Conservation (phyloP, 1,140 invertebrate genomes). For the Zaprionus africanus region DNA sequence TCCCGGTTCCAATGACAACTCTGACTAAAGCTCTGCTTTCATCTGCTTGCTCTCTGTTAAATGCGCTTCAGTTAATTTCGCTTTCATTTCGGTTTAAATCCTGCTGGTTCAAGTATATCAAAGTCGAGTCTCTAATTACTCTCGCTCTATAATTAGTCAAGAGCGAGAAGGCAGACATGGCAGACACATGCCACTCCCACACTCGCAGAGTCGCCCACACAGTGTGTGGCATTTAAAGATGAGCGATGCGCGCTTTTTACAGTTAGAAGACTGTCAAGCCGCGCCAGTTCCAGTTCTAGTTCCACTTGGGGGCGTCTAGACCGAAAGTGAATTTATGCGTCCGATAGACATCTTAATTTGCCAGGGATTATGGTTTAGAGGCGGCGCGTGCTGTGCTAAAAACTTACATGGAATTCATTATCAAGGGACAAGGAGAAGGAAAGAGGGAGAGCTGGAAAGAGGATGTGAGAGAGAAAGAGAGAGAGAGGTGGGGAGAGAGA, state of each 20-base stretch:
- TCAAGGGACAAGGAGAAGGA: slow-evolving; percentile 1
- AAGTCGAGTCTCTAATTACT: slow-evolving; percentile 6
- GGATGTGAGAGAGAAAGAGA: slow-evolving; percentile 4
- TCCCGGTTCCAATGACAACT: not conserved
- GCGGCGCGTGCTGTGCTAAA: slow-evolving; percentile 30
- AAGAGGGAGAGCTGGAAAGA: not conserved
- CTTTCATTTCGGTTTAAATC: not conserved
- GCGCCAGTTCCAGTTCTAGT: not conserved
- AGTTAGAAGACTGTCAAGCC: not conserved
- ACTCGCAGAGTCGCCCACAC: not conserved
- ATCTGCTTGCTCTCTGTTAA: not conserved
- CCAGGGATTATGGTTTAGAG: slow-evolving; percentile 63
- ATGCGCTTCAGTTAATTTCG: not conserved
- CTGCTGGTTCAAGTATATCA: slow-evolving; percentile 2
- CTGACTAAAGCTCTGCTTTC: not conserved
- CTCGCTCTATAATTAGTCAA: slow-evolving; percentile 56
- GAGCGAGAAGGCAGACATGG: slow-evolving; percentile 1
- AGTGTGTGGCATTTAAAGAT: slow-evolving; percentile 27
- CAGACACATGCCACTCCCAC: not conserved
- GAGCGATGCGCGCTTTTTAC: slow-evolving; percentile 36
- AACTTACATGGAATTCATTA: slow-evolving; percentile 52
- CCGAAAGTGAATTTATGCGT: slow-evolving; percentile 52
- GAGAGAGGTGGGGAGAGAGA: not conserved
- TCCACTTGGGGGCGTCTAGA: slow-evolving; percentile 56
- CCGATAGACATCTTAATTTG: slow-evolving; percentile 76